Conservation (phyloP, 2,113 vertebrate genomes). For the Acrocephalus arundinaceus region DNA sequence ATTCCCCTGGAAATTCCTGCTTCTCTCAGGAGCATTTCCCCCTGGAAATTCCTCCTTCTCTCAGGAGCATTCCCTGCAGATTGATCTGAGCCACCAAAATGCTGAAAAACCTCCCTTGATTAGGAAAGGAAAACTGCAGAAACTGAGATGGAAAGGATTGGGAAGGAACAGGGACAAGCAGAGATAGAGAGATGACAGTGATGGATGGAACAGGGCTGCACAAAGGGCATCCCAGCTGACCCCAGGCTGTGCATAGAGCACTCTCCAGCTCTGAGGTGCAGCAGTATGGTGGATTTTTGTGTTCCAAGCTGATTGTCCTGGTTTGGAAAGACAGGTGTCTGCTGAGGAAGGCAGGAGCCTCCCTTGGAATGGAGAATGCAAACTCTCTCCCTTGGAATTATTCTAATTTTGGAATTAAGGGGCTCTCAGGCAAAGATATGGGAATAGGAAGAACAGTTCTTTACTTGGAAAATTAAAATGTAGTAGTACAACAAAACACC, state of each 20-base stretch:
- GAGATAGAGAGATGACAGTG: rapidly evolving
- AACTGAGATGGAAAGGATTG: background rate
- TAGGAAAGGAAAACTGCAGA: background rate
- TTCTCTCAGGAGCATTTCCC: background rate
- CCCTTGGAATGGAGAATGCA: background rate
- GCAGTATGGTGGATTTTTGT: rapidly evolving
- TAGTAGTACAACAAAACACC: background rate
- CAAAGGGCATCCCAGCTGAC: rapidly evolving
- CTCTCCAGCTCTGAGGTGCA: background rate
- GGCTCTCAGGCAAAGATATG: background rate
- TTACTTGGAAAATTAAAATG: background rate
- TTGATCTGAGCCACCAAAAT: background rate
- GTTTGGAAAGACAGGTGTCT: background rate
- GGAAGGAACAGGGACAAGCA: background rate
- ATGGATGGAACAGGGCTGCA: background rate
- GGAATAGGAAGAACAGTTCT: background rate
- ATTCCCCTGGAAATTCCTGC: too few species aligned
- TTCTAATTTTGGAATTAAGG: background rate
- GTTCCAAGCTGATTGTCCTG: too few species aligned
- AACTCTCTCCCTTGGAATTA: background rate
- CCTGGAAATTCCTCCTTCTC: background rate
- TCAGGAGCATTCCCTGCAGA: background rate
- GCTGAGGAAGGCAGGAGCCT: background rate
- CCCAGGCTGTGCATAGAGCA: background rate
- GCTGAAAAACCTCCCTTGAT: background rate